Base-by-base conservation (phyloP, 2,113 vertebrate genomes). In the Bombycilla garrulus region DNA sequence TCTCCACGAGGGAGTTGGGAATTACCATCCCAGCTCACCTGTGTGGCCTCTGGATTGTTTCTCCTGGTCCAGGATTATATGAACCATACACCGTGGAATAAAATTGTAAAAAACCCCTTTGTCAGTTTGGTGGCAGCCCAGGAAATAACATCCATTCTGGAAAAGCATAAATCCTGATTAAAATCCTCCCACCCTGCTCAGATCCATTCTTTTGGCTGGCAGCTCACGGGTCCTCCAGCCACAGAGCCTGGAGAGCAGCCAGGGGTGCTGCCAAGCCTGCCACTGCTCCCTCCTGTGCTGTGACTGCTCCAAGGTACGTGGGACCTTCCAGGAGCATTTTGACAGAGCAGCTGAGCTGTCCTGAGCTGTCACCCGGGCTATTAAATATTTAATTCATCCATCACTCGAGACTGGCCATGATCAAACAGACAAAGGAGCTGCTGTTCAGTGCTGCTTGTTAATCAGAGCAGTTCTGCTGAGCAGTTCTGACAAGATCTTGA, bases 341-440 rank as follows among this genome's bases (percentile, higher is more conserved):
- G 82, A 65, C 10, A 14, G 50, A 92, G 48, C 67, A 83, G 88
- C 86, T 86, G 67, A 88, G 80, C 71, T 90, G 50, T 88, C 92
- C 94, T 86, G 88, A 94, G 88, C 88, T 88, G 88, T 92, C 90
- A 90, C 92, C 70, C 26, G 40, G 45, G 25, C 86, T 81, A 2
- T 90, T 70, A 60, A 93, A 92, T 92, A 66, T 92, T 95, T 77
- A 94, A 93, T 88, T 90, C 19, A 73, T 71, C 82, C 35, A 22
- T 83, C 76, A 62, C 80, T 92, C n/a, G 90, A 92, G 88, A 62
- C 64, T 5, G n/a, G 76, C 51, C 2, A 0, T 84, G 90, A 92
- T 95, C 86, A 96, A 90, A 94, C 15, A 21, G 82, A 86, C 38
- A 83, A 88, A 93, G 88, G 57, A 92, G 90, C 82, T 90, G 82